Conservation (phyloP, 2,888 invertebrate genomes). For the Eurytoma adleriae region DNA sequence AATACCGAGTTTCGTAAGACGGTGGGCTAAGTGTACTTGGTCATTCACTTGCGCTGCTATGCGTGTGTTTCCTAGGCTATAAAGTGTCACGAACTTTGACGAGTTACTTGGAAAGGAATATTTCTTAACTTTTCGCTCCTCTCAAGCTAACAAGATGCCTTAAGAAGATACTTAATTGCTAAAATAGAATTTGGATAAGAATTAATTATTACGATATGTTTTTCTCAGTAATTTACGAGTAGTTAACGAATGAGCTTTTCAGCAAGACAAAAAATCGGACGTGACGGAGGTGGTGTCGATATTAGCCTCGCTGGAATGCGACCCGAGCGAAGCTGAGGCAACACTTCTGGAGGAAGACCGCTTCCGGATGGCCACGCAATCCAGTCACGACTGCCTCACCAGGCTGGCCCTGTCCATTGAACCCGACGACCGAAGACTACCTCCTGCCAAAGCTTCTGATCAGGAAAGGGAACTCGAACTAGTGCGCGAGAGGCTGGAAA, state of each 20-base stretch:
- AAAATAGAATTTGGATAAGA: no score
- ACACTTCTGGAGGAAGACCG: slow-evolving; percentile 64
- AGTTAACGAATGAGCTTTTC: background rate
- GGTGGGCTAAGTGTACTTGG: no score
- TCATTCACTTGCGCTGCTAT: no score
- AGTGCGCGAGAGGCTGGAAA: slow-evolving; percentile 66
- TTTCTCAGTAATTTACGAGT: background rate
- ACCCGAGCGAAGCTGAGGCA: slow-evolving; percentile 58
- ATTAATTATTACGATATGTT: background rate
- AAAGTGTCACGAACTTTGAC: no score
- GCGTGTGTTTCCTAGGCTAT: no score
- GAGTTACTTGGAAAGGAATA: no score
- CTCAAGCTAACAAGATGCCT: no score
- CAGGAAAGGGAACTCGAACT: slow-evolving; percentile 61
- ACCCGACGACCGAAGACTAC: slow-evolving; percentile 58
- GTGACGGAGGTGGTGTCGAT: slow-evolving; percentile 65
- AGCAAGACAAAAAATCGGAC: slow-evolving; percentile 30
- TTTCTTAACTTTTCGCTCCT: no score
- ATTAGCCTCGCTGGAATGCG: slow-evolving; percentile 60
- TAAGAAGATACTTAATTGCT: no score
- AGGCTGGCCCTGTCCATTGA: slow-evolving; percentile 68
- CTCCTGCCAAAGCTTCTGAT: slow-evolving; percentile 23
- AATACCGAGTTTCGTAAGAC: no score
- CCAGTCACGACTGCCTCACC: slow-evolving; percentile 66
- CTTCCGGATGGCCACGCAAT: slow-evolving; percentile 60